These are phyloP conservation scores for Rhea americana DNA, from an alignment of 2,113 vertebrate genomes.

Conservation along the genomic window DNA sequence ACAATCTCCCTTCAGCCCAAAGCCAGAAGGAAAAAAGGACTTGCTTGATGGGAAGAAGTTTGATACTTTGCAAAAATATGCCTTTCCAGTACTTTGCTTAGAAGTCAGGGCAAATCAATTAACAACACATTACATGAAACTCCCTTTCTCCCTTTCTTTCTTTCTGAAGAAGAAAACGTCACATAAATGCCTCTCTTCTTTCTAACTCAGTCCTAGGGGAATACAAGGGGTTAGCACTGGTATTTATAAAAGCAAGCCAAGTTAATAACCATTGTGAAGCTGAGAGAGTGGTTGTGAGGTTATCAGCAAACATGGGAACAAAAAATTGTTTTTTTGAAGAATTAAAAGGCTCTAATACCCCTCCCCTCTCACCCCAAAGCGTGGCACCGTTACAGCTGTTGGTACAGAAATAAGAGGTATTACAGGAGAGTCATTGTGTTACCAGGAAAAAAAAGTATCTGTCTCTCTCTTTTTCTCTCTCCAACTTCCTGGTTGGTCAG, in stretches of 20 bases:
- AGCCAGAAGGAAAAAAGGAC: background rate
- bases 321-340: constrained; percentile 34
- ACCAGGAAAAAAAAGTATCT: background rate
- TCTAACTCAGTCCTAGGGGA: background rate
- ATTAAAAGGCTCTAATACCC: background rate
- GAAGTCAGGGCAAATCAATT: background rate
- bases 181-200: constrained; percentile 27
- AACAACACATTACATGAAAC: background rate
- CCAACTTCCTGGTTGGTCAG: constrained; percentile 77
- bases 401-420: constrained; percentile 44
- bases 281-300: constrained; percentile 30
- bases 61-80: background rate
- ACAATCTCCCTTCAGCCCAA: background rate
- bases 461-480: background rate
- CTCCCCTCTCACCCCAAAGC: background rate
- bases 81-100: background rate
- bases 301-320: constrained; percentile 30
- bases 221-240: constrained; percentile 46
- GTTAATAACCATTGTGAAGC: constrained; percentile 57
- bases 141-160: background rate
- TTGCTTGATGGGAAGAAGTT: background rate
- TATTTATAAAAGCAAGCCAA: constrained; percentile 57
- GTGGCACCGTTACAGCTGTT: background rate
- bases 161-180: background rate
- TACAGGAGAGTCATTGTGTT: constrained; percentile 58